Evolutionary conservation across 2,888 invertebrate species (phyloP).

Genomic region (Drosophila fungiperda): DNA sequence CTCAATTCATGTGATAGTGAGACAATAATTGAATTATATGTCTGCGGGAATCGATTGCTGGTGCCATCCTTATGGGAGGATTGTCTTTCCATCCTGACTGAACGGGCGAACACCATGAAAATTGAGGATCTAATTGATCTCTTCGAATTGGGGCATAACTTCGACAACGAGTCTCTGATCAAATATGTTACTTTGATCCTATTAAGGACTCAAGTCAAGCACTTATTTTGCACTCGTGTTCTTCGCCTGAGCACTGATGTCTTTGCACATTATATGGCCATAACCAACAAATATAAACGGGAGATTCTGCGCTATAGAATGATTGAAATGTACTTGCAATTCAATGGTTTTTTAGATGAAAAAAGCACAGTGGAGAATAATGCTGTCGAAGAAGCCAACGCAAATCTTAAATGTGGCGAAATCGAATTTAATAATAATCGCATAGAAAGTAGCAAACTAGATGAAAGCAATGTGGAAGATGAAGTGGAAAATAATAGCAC

Average conservation of each 20-base stretch:
- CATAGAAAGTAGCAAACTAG: not conserved
- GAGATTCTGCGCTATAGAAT: constrained; percentile 9
- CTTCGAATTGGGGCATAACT: constrained; percentile 14
- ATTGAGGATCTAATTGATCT: constrained; percentile 4
- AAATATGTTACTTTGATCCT: not conserved
- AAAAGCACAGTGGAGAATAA: too few relatives aligned
- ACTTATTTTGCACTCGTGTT: constrained; percentile 7
- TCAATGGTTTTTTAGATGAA: constrained; percentile 5
- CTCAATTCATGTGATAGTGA: not conserved
- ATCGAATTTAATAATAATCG: not conserved
- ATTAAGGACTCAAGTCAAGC: not conserved
- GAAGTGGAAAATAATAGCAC: not conserved
- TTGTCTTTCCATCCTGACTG: not conserved
- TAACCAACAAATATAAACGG: not conserved
- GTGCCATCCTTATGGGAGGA: constrained; percentile 11
- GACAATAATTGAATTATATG: constrained; percentile 18
- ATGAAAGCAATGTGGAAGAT: not conserved
- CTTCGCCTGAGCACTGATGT: not conserved
- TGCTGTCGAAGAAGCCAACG: not conserved
- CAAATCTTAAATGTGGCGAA: not conserved
- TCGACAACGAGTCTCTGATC: not conserved
- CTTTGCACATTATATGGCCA: constrained; percentile 14
- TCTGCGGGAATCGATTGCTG: constrained; percentile 18
- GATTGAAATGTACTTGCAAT: constrained; percentile 8
- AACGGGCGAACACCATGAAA: not conserved